These are phyloP conservation scores for Actinernus sp. DNA, from an alignment of 92 coral and sea anemone genomes.

Conservation along the genomic window DNA sequence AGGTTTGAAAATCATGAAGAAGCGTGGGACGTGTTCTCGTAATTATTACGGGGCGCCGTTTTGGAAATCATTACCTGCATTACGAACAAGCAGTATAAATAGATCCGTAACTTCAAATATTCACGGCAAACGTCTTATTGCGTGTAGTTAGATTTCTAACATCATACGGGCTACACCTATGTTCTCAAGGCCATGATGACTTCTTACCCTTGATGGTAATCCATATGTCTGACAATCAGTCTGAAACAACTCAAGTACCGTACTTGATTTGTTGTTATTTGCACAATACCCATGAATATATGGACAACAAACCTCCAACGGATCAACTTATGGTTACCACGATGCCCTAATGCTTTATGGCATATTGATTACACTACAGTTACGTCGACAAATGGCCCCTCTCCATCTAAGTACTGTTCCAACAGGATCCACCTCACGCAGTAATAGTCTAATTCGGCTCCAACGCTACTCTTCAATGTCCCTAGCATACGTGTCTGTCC, in stretches of 20 bases:
- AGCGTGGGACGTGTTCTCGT: too few relatives aligned
- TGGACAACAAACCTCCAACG: constrained; percentile 60
- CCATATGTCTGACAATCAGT: constrained; percentile 50
- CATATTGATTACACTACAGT: constrained; percentile 40
- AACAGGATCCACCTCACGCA: constrained; percentile 47
- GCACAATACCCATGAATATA: constrained; percentile 53
- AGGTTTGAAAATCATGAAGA: too few relatives aligned
- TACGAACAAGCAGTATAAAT: too few relatives aligned
- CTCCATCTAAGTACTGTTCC: constrained; percentile 73
- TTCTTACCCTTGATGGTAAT: constrained; percentile 59
- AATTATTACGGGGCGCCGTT: too few relatives aligned
- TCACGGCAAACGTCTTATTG: too few relatives aligned
- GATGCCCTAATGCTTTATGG: constrained; percentile 55
- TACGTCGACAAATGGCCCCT: constrained; percentile 45
- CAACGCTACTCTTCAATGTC: constrained; percentile 40
- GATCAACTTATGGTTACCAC: constrained; percentile 62
- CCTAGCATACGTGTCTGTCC: too few relatives aligned
- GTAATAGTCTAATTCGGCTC: constrained; percentile 17
- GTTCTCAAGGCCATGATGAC: too few relatives aligned
- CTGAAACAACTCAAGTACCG: constrained; percentile 60
- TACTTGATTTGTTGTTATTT: constrained; percentile 49
- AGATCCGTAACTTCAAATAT: too few relatives aligned
- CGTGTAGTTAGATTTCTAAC: too few relatives aligned
- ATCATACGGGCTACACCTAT: constrained; percentile 55
- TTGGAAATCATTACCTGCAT: too few relatives aligned